Conservation (phyloP, 2,888 invertebrate species). For the Harpalus rufipes region DNA sequence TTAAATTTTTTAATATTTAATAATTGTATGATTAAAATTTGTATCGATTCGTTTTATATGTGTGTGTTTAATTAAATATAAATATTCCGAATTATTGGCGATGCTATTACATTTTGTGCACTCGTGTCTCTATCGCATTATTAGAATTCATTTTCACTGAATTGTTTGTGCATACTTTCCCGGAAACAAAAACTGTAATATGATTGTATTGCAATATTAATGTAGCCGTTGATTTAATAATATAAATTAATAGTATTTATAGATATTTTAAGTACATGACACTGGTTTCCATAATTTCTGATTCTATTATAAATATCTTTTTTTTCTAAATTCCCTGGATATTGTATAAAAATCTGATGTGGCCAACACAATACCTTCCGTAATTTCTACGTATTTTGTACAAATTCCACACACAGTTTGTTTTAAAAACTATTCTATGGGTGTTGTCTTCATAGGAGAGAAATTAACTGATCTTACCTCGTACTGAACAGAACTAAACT, state of each 20-base stretch:
- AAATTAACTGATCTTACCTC: too few relatives aligned
- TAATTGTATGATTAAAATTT: slow-evolving; percentile 28
- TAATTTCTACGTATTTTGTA: too few relatives aligned
- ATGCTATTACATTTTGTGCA: slow-evolving; percentile 15
- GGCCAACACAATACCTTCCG: too few relatives aligned
- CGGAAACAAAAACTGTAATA: background rate
- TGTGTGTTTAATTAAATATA: slow-evolving; percentile 40
- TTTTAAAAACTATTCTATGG: too few relatives aligned
- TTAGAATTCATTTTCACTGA: slow-evolving; percentile 15
- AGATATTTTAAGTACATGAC: too few relatives aligned
- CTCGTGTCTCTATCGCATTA: slow-evolving; percentile 8
- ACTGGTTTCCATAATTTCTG: too few relatives aligned
- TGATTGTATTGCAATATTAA: background rate
- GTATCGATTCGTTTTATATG: slow-evolving; percentile 17
- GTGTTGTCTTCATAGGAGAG: too few relatives aligned
- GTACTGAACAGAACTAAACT: too few relatives aligned
- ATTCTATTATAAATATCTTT: too few relatives aligned
- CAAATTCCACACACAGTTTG: too few relatives aligned
- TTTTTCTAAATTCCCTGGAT: too few relatives aligned
- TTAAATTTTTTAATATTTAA: slow-evolving; percentile 29
- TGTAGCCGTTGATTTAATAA: background rate
- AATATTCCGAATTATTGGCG: slow-evolving; percentile 16
- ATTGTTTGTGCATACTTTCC: background rate
- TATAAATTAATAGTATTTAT: background rate
- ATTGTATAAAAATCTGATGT: too few relatives aligned